Base-by-base conservation (phyloP, 30 jellyfish, hydroid and myxozoan genomes). In the Sanderia malayensis region DNA sequence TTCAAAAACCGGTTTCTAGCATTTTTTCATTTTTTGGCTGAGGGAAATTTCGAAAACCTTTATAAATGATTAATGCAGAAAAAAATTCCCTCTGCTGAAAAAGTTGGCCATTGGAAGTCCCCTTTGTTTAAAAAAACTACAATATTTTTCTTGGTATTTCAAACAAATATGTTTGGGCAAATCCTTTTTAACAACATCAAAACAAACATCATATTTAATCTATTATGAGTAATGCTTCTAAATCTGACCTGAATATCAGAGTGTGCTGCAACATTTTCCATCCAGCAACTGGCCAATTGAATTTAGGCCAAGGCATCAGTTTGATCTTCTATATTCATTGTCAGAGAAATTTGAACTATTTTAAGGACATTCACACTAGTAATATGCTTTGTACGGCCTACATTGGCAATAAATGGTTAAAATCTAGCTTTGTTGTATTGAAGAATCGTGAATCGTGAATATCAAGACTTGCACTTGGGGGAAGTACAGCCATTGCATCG, bases 71-170 rank as follows among this genome's bases (percentile, higher is more conserved):
- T 66, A 10, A 41, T 47, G 67, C 25, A 31, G 23, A 1, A 49
- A 46, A 47, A 71, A 71, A 71, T 44, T 46, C 71, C 83, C 83
- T 53, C 26, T 41, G 71, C 72, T 25, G n/a, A 17, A 26, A 21
- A 20, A 4, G 33, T 2, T 23, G 61, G 83, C 83, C 83, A 49
- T 31, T 31, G 83, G 83, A 33, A 71, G 71, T 71, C 71, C 83
- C 83, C 83, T 71, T 31, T 31, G 83, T 31, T 31, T 31, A 66
- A 31, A 9, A 21, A 32, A 34, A 31, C 22, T 11, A 31, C 22
- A 29, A 1, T 26, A 31, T 63, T 63, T 44, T 49, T 7, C 55
- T 1, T 63, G 34, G 33, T 18, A 24, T 63, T 63, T n/a, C 23
- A 29, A 22, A 18, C 55, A 27, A 1, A 3, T 8, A 1, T 26